These are phyloP conservation scores for Clostera curtula DNA, from an alignment of 2,888 invertebrate genomes.

Conservation along the genomic window DNA sequence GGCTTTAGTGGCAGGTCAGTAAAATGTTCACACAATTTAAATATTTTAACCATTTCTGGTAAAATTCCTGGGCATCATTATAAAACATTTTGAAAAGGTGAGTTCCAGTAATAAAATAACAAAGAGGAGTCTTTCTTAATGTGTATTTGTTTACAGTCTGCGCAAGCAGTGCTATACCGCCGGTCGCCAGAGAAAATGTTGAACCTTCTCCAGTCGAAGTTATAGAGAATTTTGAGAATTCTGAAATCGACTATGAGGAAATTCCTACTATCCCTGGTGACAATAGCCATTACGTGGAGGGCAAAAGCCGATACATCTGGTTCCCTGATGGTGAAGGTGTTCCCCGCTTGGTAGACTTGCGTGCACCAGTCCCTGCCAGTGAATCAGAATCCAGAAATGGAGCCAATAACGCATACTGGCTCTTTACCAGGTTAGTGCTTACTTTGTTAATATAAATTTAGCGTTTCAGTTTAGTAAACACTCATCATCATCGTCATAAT, in stretches of 20 bases:
- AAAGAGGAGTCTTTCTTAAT: not conserved
- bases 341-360: slow-evolving; percentile 39
- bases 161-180: slow-evolving; percentile 26
- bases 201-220: too few species aligned
- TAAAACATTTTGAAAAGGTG: too few species aligned
- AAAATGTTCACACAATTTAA: too few species aligned
- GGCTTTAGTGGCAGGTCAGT: slow-evolving; percentile 32
- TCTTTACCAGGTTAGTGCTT: slow-evolving; percentile 31
- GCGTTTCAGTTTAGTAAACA: too few species aligned
- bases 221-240: too few species aligned
- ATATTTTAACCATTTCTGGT: too few species aligned
- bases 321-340: slow-evolving; percentile 43
- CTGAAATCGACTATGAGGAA: slow-evolving; percentile 3
- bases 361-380: slow-evolving; percentile 25
- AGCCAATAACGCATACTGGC: slow-evolving; percentile 44
- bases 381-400: slow-evolving; percentile 27
- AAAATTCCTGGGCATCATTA: too few species aligned
- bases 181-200: too few species aligned
- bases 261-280: slow-evolving; percentile 34
- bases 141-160: slow-evolving; percentile 32
- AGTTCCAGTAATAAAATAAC: too few species aligned
- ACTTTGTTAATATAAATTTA: slow-evolving; percentile 4
- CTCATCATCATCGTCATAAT: too few species aligned
- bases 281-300: slow-evolving; percentile 46
- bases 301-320: slow-evolving; percentile 44